A percentile compares a stretch with the other conserved stretches of the same genome.
phyloP scores from a whole-genome alignment of 2,888 invertebrate genomes.

The Choristoneura rosaceana region DNA sequence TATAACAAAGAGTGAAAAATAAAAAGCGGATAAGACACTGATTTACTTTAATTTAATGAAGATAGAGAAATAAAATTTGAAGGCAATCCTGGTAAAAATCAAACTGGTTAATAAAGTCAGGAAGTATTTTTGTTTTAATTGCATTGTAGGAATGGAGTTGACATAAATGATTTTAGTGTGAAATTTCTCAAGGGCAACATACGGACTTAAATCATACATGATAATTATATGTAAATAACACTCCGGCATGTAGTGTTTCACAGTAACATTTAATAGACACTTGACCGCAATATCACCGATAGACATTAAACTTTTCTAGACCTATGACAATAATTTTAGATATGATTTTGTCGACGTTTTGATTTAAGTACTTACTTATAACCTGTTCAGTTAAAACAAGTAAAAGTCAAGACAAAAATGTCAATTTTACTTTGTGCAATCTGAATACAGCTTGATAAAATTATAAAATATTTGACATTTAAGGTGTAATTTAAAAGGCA shows the following conservation, averaged over 20 bases:
- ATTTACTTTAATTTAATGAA: neutral
- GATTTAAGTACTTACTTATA: neutral
- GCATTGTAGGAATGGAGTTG: neutral
- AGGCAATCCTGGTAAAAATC: neutral
- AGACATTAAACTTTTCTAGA: slow-evolving; percentile 6
- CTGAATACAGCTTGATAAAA: neutral
- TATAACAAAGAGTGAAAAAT: neutral
- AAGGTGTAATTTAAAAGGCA: neutral
- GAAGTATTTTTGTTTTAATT: neutral
- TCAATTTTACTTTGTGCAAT: neutral
- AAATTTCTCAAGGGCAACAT: neutral
- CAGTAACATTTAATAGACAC: too few relatives aligned
- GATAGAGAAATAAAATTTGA: neutral
- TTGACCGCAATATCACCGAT: too few relatives aligned
- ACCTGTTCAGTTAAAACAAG: neutral
- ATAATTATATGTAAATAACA: too few relatives aligned
- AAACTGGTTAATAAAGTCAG: neutral
- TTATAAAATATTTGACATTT: slow-evolving; percentile 1
- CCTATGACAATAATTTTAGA: slow-evolving; percentile 18
- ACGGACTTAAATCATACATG: neutral
- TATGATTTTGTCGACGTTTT: slow-evolving; percentile 21
- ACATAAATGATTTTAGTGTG: neutral
- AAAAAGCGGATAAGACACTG: neutral
- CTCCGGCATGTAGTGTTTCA: too few relatives aligned
- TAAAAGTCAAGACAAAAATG: neutral